phyloP scores from a whole-genome alignment of 2,797 vertebrate genomes.

The Decapterus maruadsi region DNA sequence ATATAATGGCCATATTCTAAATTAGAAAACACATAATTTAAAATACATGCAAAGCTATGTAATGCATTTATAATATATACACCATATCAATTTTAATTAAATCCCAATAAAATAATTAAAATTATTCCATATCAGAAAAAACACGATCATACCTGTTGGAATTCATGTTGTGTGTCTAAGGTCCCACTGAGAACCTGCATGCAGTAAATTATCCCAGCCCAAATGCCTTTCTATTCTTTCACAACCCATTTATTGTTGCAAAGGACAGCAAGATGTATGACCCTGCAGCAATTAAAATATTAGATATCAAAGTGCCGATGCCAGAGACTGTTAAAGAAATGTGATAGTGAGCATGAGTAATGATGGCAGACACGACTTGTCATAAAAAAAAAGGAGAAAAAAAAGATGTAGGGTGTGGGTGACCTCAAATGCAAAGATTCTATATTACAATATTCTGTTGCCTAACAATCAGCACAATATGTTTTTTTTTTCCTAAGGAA shows the following conservation, averaged over 20 bases:
- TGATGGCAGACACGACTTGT: constrained; percentile 73
- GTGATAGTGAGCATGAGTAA: constrained; percentile 84
- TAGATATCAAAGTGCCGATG: constrained; percentile 85
- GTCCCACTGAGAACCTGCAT: constrained; percentile 38
- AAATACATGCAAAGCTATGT: neutral
- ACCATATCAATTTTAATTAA: neutral
- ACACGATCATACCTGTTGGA: constrained; percentile 37
- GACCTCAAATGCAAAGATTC: constrained; percentile 78
- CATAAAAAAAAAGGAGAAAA: constrained; percentile 63
- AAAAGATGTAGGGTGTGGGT: constrained; percentile 58
- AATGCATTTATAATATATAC: neutral
- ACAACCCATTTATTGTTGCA: constrained; percentile 69
- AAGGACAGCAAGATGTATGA: constrained; percentile 83
- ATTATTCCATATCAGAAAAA: neutral
- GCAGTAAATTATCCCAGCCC: constrained; percentile 53
- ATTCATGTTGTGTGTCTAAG: constrained; percentile 22
- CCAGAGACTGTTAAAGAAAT: constrained; percentile 82
- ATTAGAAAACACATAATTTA: neutral
- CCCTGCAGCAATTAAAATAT: constrained; percentile 87
- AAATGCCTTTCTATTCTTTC: constrained; percentile 74
- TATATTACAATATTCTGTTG: constrained; percentile 77
- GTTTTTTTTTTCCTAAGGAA: constrained; percentile 55
- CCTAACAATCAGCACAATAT: constrained; percentile 77
- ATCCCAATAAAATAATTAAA: neutral
- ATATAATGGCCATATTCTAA: neutral